Percentiles rank a stretch among this genome's conserved stretches.
phyloP scores from a whole-genome alignment of 2,113 vertebrate genomes.

The Miniopterus natalensis region DNA sequence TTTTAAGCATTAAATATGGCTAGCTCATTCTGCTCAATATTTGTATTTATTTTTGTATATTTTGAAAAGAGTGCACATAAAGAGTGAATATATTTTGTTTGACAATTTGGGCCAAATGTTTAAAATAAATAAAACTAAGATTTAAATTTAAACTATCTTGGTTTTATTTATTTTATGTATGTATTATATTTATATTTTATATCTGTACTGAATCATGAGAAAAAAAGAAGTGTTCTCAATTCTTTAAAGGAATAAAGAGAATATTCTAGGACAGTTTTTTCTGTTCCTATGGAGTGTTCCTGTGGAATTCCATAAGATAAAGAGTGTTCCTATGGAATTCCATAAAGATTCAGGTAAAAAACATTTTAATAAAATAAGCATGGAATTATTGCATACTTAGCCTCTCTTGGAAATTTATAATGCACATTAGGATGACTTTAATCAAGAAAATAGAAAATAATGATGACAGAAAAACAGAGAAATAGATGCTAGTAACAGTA shows the following conservation, averaged over 20 bases:
- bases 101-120: background rate
- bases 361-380: background rate
- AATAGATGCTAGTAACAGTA: background rate
- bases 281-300: background rate
- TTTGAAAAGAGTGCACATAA: background rate
- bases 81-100: slow-evolving; percentile 39
- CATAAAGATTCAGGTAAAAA: background rate
- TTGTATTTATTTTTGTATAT: slow-evolving; percentile 56
- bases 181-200: background rate
- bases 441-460: background rate
- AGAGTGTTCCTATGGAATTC: background rate
- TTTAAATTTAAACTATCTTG: background rate
- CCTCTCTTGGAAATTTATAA: slow-evolving; percentile 1
- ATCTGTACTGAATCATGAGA: background rate
- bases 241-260: background rate
- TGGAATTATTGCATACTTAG: background rate
- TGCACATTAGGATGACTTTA: background rate
- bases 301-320: background rate
- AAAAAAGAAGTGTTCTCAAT: background rate
- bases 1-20: slow-evolving; percentile 40
- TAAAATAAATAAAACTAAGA: slow-evolving; percentile 29
- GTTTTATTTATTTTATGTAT: background rate
- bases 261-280: background rate
- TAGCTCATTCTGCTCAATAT: slow-evolving; percentile 38
- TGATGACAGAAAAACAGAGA: background rate